Conservation (phyloP, 2,113 vertebrate genomes). For the Otis tarda region DNA sequence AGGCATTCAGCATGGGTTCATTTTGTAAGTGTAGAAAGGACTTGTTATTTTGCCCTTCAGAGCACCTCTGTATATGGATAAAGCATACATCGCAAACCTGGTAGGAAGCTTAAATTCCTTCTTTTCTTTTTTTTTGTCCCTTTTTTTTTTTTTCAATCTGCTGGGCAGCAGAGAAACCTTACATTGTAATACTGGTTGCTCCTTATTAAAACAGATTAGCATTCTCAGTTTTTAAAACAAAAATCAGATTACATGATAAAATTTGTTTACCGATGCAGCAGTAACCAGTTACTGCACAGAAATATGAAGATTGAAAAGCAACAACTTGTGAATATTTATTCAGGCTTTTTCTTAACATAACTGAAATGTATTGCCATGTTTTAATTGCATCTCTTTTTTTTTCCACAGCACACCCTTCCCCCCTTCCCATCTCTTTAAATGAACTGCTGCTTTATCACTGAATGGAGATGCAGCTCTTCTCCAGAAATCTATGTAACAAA, state of each 20-base stretch:
- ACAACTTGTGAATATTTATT: slow-evolving; percentile 3
- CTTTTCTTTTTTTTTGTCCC: too few relatives aligned
- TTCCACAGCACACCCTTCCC: background rate
- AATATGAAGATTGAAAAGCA: background rate
- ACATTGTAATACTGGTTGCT: background rate
- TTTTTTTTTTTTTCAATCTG: background rate
- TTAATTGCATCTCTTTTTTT: background rate
- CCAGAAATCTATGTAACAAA: background rate
- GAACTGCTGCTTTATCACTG: background rate
- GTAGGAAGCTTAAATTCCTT: background rate
- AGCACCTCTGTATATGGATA: background rate
- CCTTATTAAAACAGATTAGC: background rate
- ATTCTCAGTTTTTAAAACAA: background rate
- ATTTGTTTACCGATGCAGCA: background rate
- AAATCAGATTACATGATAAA: background rate
- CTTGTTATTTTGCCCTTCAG: background rate
- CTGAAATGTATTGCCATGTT: background rate
- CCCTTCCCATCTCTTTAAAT: background rate
- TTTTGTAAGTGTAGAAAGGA: background rate
- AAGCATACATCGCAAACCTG: background rate
- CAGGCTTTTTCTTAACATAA: background rate
- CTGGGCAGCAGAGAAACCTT: background rate
- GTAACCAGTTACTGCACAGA: background rate
- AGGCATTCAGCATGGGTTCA: background rate
- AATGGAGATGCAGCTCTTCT: background rate